phyloP scores from a whole-genome alignment of 2,113 vertebrate species.

The Smithornis capensis region DNA sequence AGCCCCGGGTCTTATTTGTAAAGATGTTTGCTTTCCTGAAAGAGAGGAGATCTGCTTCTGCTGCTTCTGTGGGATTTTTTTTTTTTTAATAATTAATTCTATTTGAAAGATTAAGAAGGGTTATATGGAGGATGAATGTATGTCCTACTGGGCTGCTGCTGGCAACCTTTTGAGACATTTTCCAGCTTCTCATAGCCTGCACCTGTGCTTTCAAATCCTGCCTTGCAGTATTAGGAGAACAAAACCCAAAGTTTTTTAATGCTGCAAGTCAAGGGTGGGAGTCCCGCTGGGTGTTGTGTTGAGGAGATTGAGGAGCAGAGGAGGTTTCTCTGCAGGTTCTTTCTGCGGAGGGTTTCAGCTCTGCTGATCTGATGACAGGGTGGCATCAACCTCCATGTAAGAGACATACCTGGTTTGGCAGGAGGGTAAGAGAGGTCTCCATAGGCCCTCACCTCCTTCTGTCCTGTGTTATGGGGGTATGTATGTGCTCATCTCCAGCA shows the following conservation, averaged over 20 bases:
- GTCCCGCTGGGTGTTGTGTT: not conserved
- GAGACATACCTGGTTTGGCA: not conserved
- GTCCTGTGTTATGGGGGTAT: rapidly evolving
- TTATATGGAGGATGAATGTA: not conserved
- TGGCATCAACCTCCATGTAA: not conserved
- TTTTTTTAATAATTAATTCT: conserved; percentile 26
- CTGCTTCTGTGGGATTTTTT: not conserved
- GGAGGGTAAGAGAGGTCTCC: not conserved
- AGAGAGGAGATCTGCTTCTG: conserved; percentile 22
- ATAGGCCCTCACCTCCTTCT: not conserved
- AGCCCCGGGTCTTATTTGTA: conserved; percentile 60
- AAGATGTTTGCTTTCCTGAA: conserved; percentile 63
- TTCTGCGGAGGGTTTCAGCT: not conserved
- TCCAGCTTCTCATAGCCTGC: not conserved
- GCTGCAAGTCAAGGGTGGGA: not conserved
- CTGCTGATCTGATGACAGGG: not conserved
- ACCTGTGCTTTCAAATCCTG: not conserved
- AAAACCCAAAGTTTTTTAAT: not conserved
- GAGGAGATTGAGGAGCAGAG: not conserved
- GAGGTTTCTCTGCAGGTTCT: not conserved
- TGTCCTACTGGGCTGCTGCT: not conserved
- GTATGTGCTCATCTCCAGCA: not conserved
- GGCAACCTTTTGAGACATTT: not conserved
- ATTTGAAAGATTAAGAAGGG: conserved; percentile 44
- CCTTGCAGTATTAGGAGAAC: not conserved